Conservation (phyloP, 1,140 invertebrate species). For the Dolichoris vasculosae region DNA sequence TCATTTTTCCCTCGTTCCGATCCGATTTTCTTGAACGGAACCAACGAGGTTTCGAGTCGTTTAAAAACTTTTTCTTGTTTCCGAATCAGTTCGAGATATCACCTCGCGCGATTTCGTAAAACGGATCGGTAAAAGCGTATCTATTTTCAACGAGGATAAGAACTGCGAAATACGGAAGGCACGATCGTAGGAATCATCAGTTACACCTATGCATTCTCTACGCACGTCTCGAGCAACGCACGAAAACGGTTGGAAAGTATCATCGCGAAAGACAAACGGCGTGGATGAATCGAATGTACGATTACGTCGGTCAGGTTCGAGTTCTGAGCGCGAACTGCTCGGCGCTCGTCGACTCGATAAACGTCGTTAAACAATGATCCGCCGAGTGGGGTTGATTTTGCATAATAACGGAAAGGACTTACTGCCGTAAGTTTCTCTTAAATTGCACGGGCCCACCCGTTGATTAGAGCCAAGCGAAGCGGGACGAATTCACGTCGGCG, state of each 20-base stretch:
- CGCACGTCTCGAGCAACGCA: background rate
- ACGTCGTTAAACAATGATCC: slow-evolving; percentile 17
- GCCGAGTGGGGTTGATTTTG: slow-evolving; percentile 66
- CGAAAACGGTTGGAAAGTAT: background rate
- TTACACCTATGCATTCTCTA: too few species aligned
- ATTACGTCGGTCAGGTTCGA: slow-evolving; percentile 35
- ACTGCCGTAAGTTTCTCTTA: slow-evolving; percentile 70
- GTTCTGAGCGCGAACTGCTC: slow-evolving; percentile 56
- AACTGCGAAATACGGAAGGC: too few species aligned
- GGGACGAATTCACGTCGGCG: slow-evolving; percentile 53
- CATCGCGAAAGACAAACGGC: background rate
- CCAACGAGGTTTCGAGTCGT: background rate
- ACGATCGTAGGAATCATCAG: too few species aligned
- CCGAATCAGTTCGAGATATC: too few species aligned
- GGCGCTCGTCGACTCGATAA: background rate
- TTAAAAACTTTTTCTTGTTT: too few species aligned
- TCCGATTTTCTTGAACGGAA: background rate
- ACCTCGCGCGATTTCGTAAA: too few species aligned
- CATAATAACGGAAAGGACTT: slow-evolving; percentile 74
- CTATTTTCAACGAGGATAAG: too few species aligned
- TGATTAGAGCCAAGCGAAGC: slow-evolving; percentile 73
- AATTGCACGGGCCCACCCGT: slow-evolving; percentile 67
- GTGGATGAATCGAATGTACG: background rate
- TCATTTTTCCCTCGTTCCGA: background rate
- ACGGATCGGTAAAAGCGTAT: too few species aligned